Evolutionary conservation across 2,797 vertebrate genomes (phyloP), one percentile per base, ranked within the genome.

Genomic region (Halcyon chelicuti): DNA sequence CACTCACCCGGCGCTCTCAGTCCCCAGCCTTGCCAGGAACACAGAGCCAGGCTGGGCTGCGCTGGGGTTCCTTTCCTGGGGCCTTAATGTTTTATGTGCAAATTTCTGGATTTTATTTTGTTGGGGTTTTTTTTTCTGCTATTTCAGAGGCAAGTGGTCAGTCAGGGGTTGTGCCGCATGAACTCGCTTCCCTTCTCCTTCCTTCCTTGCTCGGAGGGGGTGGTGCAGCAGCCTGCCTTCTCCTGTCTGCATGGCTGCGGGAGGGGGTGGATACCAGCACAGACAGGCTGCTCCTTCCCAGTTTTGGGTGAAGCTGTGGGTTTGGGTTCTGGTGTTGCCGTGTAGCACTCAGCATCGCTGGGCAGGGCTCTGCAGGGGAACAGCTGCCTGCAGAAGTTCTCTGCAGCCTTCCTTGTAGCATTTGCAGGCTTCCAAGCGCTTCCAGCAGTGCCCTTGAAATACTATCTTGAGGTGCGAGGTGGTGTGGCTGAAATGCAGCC

Each of bases 81-180:
- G 12, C 63, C 54, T 75, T 78, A 25, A 57, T 17, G 15, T 63
- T 58, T 79, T 44, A 6, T 35, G 8, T 71, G 55, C 12, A 5
- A 10, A 17, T 68, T 49, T 67, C 40, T 88, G 57, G 6, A 23
- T 16, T 15, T 28, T 51, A 26, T 51, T 51, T 25, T 51, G 22
- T 13, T 37, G 40, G 23, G 25, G 25, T 28, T 51, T 22, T 35
- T 22, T 35, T 52, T 71, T 3, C 23, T 28, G 16, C 54, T 58
- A 1, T 68, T 81, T 84, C 23, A 9, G n/a, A 81, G 33, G 62
- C 0, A 1, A 67, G 65, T 0, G 0, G 12, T 54, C 0, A 0
- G 29, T 9, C 10, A 17, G 46, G 28, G 33, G 9, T 51, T 51
- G 66, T 54, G 26, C 40, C 42, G 6, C 9, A 16, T 66, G 18